Conservation (phyloP, 2,797 vertebrate species). For the Aplochiton taeniatus region DNA sequence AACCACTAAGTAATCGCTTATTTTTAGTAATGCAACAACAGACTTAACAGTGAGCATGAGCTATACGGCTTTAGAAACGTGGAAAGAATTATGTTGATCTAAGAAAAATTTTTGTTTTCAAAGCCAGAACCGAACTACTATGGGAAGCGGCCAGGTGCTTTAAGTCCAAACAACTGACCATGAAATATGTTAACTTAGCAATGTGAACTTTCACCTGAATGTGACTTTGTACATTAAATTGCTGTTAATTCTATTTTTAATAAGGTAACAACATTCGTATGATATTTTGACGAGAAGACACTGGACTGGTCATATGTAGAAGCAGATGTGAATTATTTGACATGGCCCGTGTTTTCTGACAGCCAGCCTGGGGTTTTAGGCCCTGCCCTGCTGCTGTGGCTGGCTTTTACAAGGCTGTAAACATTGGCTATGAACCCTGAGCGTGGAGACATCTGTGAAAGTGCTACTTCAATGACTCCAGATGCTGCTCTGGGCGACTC, state of each 20-base stretch:
- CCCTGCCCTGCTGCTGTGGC: slow-evolving; percentile 42
- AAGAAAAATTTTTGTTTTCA: too few relatives aligned
- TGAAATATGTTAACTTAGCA: too few relatives aligned
- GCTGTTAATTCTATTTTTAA: too few relatives aligned
- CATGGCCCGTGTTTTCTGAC: slow-evolving; percentile 43
- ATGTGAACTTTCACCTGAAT: too few relatives aligned
- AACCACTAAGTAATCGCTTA: slow-evolving; percentile 6
- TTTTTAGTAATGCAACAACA: slow-evolving; percentile 6
- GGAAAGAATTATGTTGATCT: slow-evolving; percentile 9
- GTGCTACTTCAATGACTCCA: slow-evolving; percentile 65
- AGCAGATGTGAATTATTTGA: slow-evolving; percentile 1
- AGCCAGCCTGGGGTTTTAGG: slow-evolving; percentile 50
- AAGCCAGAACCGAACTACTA: too few relatives aligned
- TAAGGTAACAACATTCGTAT: too few relatives aligned
- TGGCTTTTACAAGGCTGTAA: slow-evolving; percentile 63
- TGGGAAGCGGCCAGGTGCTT: too few relatives aligned
- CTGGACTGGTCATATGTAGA: not conserved
- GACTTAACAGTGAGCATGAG: slow-evolving; percentile 3
- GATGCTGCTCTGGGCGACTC: slow-evolving; percentile 53
- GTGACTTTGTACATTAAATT: too few relatives aligned
- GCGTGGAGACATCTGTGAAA: slow-evolving; percentile 59
- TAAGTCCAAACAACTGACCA: too few relatives aligned
- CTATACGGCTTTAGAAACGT: not conserved
- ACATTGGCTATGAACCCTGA: slow-evolving; percentile 59
- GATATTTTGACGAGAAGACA: too few relatives aligned